phyloP scores from a whole-genome alignment of 2,888 invertebrate genomes.

The Pocota personata region DNA sequence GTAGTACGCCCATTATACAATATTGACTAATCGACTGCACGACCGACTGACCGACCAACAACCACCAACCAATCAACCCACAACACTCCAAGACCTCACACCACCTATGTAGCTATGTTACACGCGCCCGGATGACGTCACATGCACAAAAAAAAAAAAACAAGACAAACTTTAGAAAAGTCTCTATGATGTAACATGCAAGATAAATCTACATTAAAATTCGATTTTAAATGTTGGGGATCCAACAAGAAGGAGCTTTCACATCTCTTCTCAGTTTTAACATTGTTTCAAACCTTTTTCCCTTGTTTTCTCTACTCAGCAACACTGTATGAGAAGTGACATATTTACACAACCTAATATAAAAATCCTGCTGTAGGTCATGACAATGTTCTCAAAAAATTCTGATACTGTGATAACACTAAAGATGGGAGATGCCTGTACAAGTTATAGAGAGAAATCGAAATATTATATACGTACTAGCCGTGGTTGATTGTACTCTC shows the following conservation, averaged over 20 bases:
- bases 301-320: not conserved
- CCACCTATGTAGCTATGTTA: not conserved
- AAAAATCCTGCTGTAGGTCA: conserved; percentile 59
- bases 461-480: not conserved
- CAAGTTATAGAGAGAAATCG: not conserved
- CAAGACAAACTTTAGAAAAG: conserved; percentile 2
- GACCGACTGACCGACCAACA: not conserved
- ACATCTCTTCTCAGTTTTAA: not conserved
- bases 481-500: not conserved
- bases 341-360: conserved; percentile 22
- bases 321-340: not conserved
- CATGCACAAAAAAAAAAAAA: not conserved
- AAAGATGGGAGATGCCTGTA: not conserved
- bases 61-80: not conserved
- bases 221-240: conserved; percentile 4
- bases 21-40: conserved; percentile 7
- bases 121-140: conserved; percentile 35
- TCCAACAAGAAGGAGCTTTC: conserved; percentile 4
- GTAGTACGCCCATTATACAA: not conserved
- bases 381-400: conserved; percentile 12
- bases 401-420: not conserved
- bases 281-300: not conserved
- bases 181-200: conserved; percentile 41
- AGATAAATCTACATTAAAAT: not conserved
- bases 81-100: not conserved